phyloP scores from a whole-genome alignment of 2,113 vertebrate species.

The Sylvia atricapilla region DNA sequence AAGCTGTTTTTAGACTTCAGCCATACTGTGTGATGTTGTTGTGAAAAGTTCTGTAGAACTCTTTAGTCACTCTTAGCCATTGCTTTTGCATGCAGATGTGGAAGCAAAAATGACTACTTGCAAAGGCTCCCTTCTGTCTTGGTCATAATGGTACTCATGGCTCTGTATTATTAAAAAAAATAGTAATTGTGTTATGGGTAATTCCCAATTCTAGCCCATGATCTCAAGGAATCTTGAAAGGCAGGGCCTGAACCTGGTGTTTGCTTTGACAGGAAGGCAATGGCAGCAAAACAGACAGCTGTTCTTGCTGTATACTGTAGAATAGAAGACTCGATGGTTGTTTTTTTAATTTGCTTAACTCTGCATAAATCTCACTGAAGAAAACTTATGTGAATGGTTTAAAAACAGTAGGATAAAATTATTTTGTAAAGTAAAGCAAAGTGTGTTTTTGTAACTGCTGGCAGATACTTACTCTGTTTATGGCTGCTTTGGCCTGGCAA shows the following conservation, averaged over 20 bases:
- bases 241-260: background rate
- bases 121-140: background rate
- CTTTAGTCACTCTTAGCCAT: background rate
- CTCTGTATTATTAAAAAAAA: background rate
- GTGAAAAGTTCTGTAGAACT: background rate
- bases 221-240: background rate
- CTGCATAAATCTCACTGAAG: background rate
- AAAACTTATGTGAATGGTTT: background rate
- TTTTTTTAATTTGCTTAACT: background rate
- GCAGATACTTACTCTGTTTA: background rate
- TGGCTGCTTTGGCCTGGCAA: background rate
- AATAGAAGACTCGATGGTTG: background rate
- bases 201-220: background rate
- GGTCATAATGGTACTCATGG: background rate
- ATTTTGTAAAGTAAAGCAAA: background rate
- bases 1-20: background rate
- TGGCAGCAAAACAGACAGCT: background rate
- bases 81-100: background rate
- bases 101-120: background rate
- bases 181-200: background rate
- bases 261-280: background rate
- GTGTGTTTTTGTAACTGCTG: background rate
- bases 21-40: background rate
- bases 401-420: background rate
- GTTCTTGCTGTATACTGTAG: background rate